Percentiles rank a stretch among this genome's conserved stretches.
phyloP scores from a whole-genome alignment of 2,113 vertebrate species.

The Hypanus sabinus region DNA sequence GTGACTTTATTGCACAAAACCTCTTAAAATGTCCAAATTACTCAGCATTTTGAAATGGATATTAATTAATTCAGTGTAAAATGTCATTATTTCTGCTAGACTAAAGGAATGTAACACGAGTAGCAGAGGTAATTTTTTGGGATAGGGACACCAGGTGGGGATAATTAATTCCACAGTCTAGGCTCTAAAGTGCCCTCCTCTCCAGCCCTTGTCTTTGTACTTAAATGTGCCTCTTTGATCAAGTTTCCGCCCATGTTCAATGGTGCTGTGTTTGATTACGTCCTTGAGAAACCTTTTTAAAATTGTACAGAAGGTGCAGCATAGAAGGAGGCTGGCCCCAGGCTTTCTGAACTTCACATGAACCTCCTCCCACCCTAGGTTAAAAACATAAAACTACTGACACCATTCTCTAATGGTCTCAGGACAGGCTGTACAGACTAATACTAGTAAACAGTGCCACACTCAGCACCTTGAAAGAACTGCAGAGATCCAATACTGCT shows the following conservation, averaged over 20 bases:
- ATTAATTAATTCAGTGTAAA: neutral
- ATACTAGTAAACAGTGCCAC: constrained; percentile 4
- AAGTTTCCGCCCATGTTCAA: neutral
- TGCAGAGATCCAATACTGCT: neutral
- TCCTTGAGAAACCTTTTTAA: neutral
- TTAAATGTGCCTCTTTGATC: neutral
- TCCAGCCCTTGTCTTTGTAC: neutral
- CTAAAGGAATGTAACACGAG: neutral
- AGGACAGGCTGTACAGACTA: neutral
- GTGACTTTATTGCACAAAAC: neutral
- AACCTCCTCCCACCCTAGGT: neutral
- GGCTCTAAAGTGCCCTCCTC: neutral
- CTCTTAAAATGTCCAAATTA: neutral
- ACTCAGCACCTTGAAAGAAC: neutral
- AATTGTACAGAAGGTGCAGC: neutral
- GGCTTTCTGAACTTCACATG: neutral
- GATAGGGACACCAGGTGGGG: neutral
- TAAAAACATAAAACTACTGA: neutral
- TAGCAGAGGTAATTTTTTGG: too few relatives aligned
- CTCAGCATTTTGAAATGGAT: neutral
- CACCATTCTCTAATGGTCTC: neutral
- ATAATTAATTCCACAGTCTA: neutral
- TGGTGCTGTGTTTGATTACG: neutral
- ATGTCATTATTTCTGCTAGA: neutral
- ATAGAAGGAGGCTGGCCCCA: neutral